Percentiles rank a stretch among this genome's conserved stretches.
These are phyloP conservation scores for Hemibagrus wyckioides DNA, from an alignment of 2,113 vertebrate species.

Conservation along the genomic window DNA sequence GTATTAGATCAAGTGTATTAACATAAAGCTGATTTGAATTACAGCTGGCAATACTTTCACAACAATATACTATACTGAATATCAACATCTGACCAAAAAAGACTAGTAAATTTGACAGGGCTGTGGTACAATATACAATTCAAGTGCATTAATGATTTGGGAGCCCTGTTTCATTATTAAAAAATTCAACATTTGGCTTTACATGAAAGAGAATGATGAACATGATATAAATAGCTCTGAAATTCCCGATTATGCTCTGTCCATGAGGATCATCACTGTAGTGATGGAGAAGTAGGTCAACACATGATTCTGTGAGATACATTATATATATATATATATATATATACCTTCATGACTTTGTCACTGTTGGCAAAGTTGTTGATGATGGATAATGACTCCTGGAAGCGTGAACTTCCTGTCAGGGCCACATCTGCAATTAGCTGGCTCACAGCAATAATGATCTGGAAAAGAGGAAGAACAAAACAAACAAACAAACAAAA, in stretches of 20 bases:
- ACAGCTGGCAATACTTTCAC: not conserved
- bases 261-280: not conserved
- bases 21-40: not conserved
- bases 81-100: not conserved
- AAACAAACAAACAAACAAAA: not conserved
- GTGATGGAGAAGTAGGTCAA: not conserved
- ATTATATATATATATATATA: too few relatives aligned
- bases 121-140: not conserved
- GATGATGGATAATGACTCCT: conserved; percentile 96
- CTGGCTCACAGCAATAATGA: conserved; percentile 97
- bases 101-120: not conserved
- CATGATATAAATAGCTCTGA: not conserved
- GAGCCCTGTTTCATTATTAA: not conserved
- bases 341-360: conserved; percentile 91
- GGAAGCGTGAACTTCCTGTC: conserved; percentile 91
- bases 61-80: not conserved
- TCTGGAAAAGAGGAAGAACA: conserved; percentile 69
- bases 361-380: conserved; percentile 99
- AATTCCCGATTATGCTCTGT: not conserved
- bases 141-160: not conserved
- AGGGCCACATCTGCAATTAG: conserved; percentile 93
- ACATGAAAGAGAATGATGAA: too few relatives aligned
- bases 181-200: not conserved
- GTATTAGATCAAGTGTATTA: not conserved
- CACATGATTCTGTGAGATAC: not conserved